Evolutionary conservation across 2,888 invertebrate species (phyloP).

Genomic region (Tetragonisca angustula): DNA sequence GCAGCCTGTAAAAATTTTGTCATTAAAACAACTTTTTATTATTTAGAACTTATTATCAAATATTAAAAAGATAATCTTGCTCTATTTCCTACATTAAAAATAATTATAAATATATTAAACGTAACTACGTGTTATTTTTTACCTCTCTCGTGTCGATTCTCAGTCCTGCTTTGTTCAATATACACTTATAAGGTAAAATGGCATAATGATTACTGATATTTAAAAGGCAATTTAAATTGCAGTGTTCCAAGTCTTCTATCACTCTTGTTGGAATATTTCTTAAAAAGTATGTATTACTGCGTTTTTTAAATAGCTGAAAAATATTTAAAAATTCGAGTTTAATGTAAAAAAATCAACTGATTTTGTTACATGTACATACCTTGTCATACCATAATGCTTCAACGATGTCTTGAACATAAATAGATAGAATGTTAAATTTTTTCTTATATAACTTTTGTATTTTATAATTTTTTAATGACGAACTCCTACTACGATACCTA

Average conservation of each 20-base stretch:
- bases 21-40: background rate
- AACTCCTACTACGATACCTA: conserved; percentile 71
- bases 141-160: conserved; percentile 70
- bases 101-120: background rate
- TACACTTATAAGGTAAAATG: conserved; percentile 72
- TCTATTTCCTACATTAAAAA: background rate
- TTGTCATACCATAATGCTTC: conserved; percentile 74
- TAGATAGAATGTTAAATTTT: conserved; percentile 56
- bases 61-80: background rate
- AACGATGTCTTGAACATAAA: conserved; percentile 73
- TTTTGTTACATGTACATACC: conserved; percentile 42
- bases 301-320: conserved; percentile 67
- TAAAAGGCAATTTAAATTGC: conserved; percentile 68
- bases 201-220: conserved; percentile 77
- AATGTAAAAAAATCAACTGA: background rate
- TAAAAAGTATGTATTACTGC: conserved; percentile 68
- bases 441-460: conserved; percentile 39
- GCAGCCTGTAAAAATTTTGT: conserved; percentile 61
- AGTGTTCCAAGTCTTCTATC: conserved; percentile 60
- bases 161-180: conserved; percentile 67
- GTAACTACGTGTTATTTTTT: background rate
- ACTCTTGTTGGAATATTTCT: conserved; percentile 62
- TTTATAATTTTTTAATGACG: conserved; percentile 54
- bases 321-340: background rate
- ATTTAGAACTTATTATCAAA: background rate